Evolutionary conservation across 2,888 invertebrate species (phyloP).

Genomic region (Cybosia mesomella): DNA sequence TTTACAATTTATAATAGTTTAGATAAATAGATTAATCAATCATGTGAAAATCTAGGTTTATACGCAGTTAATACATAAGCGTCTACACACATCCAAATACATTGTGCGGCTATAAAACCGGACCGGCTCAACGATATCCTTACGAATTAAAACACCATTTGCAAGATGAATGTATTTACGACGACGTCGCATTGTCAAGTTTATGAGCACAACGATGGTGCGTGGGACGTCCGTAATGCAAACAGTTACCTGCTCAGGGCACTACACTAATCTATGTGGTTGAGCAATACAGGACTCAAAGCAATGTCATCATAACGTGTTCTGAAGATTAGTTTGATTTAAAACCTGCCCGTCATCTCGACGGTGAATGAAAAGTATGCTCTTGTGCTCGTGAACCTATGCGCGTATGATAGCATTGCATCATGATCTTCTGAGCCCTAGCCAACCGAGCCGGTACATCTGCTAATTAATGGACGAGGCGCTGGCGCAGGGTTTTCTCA

Average conservation of each 20-base stretch:
- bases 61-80: not conserved
- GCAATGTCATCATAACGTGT: slow-evolving; percentile 2
- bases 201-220: slow-evolving; percentile 70
- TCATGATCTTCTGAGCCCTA: no score
- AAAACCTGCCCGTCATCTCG: not conserved
- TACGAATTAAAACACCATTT: slow-evolving; percentile 66
- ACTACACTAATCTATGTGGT: slow-evolving; percentile 29
- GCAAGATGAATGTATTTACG: slow-evolving; percentile 65
- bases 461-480: no score
- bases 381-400: not conserved
- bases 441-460: no score
- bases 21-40: not conserved
- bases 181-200: slow-evolving; percentile 72
- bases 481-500: no score
- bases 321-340: not conserved
- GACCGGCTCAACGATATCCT: slow-evolving; percentile 38
- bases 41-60: not conserved
- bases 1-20: no score
- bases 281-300: slow-evolving; percentile 22
- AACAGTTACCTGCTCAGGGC: slow-evolving; percentile 53
- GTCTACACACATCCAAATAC: not conserved
- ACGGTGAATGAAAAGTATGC: not conserved
- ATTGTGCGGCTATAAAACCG: slow-evolving; percentile 7
- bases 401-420: no score
- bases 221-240: slow-evolving; percentile 59